These are phyloP conservation scores for Bovichtus variegatus DNA, from an alignment of 2,797 vertebrate species.

Conservation along the genomic window DNA sequence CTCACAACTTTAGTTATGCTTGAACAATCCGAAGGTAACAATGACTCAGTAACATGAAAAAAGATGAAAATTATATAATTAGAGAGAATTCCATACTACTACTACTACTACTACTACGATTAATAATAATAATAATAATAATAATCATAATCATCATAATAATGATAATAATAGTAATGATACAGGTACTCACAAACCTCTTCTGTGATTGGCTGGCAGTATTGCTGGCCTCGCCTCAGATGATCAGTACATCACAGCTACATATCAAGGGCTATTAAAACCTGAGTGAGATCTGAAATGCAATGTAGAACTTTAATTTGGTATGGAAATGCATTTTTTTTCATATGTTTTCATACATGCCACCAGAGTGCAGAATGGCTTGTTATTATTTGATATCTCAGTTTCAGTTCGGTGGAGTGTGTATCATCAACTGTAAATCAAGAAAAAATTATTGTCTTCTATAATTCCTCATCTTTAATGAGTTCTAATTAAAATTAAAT, in stretches of 20 bases:
- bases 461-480: neutral
- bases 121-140: too few species aligned
- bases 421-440: neutral
- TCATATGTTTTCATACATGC: neutral
- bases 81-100: too few species aligned
- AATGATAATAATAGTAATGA: neutral
- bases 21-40: neutral
- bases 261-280: neutral
- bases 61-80: neutral
- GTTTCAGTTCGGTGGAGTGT: neutral
- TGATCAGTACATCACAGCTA: neutral
- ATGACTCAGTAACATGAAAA: neutral
- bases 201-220: too few species aligned
- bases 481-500: neutral
- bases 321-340: neutral
- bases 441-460: neutral
- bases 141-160: too few species aligned
- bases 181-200: too few species aligned
- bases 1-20: neutral
- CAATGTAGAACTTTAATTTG: neutral
- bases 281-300: neutral
- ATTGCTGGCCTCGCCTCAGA: too few species aligned
- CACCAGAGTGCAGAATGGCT: neutral
- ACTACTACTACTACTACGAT: too few species aligned
- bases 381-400: neutral